Conservation (phyloP, 2,888 invertebrate species). For the Dasysyrphus tricinctus region DNA sequence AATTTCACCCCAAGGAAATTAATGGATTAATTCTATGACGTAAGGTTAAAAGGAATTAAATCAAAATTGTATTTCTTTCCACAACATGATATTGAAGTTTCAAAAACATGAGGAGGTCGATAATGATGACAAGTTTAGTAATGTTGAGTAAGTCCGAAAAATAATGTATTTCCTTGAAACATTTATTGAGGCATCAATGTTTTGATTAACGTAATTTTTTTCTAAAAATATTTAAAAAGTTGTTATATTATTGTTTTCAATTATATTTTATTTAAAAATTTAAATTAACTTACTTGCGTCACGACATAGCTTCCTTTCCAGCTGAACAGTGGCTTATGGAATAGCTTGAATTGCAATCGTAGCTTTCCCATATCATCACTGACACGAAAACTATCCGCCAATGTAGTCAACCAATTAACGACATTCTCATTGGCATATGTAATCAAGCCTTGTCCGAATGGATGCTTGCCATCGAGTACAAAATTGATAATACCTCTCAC, state of each 20-base stretch:
- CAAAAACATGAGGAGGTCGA: background rate
- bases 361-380: conserved; percentile 99
- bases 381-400: conserved; percentile 97
- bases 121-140: background rate
- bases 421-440: conserved; percentile 98
- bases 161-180: background rate
- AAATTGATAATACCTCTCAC: conserved; percentile 96
- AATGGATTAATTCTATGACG: background rate
- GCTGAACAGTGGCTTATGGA: conserved; percentile 97
- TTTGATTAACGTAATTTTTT: background rate
- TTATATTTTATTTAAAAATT: background rate
- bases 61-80: no score
- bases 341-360: conserved; percentile 94
- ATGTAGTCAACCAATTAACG: conserved; percentile 97
- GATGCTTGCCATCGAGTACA: conserved; percentile 96
- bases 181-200: background rate
- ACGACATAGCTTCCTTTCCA: conserved; percentile 99
- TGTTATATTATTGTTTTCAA: background rate
- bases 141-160: background rate
- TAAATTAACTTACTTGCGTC: conserved; percentile 89
- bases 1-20: background rate
- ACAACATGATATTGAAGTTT: background rate
- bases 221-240: background rate
- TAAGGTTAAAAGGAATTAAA: no score
- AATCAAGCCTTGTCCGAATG: conserved; percentile 97